Evolutionary conservation across 2,888 invertebrate species (phyloP).

Genomic region (Melolontha melolontha): DNA sequence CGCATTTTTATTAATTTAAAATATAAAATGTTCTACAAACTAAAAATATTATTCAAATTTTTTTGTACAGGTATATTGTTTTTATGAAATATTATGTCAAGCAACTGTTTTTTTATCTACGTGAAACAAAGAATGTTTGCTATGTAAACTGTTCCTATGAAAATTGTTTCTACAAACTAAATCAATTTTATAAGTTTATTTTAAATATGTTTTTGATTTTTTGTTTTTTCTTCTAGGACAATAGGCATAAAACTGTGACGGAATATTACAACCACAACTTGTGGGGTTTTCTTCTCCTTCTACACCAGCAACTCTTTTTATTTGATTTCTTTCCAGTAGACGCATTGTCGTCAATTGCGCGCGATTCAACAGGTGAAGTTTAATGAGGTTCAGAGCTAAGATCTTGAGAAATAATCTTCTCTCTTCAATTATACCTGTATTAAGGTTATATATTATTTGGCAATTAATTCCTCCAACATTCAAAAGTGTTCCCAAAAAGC

Average conservation of each 20-base stretch:
- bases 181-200: no score
- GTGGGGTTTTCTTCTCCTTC: slow-evolving; percentile 1
- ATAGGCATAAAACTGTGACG: slow-evolving; percentile 2
- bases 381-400: neutral
- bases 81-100: no score
- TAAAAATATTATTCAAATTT: no score
- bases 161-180: no score
- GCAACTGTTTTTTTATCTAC: no score
- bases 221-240: neutral
- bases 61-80: no score
- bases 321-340: neutral
- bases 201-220: neutral
- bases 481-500: no score
- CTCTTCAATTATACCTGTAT: slow-evolving; percentile 1
- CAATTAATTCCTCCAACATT: slow-evolving; percentile 11
- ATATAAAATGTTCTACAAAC: no score
- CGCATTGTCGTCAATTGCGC: neutral
- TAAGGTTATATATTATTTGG: slow-evolving; percentile 12
- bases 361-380: neutral
- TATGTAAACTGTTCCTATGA: no score
- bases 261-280: neutral
- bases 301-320: neutral
- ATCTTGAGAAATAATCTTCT: slow-evolving; percentile 17
- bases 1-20: no score
- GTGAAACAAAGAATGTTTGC: no score